Conservation (phyloP, 2,797 vertebrate species). For the Caiman crocodilus region DNA sequence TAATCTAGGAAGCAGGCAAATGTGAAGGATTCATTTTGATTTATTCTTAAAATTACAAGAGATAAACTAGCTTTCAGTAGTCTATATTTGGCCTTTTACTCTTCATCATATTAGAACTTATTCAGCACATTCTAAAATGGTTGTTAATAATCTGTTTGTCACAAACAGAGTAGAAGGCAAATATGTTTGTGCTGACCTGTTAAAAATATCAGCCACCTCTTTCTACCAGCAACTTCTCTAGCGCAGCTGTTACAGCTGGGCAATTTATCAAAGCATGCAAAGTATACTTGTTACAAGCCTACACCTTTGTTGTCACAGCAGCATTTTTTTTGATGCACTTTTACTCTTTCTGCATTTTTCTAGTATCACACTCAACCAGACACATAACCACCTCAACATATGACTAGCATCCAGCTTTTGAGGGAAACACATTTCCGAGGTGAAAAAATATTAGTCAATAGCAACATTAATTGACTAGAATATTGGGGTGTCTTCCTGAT, state of each 20-base stretch:
- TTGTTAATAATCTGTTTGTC: neutral
- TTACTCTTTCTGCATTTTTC: constrained; percentile 41
- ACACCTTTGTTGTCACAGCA: constrained; percentile 7
- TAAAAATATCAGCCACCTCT: neutral
- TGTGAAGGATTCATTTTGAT: neutral
- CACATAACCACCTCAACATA: constrained; percentile 21
- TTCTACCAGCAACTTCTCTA: neutral
- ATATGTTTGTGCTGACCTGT: neutral
- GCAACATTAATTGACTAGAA: neutral
- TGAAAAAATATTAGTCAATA: constrained; percentile 24
- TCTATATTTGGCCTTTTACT: neutral
- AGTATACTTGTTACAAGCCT: neutral
- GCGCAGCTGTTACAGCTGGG: neutral
- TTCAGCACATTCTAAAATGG: neutral
- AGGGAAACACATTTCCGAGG: constrained; percentile 26
- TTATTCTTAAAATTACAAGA: neutral
- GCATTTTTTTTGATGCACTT: neutral
- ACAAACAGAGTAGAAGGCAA: neutral
- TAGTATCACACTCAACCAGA: neutral
- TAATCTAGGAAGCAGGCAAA: neutral
- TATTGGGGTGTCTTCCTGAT: constrained; percentile 42
- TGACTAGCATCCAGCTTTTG: constrained; percentile 42
- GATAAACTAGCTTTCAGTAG: fast-evolving
- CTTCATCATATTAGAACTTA: neutral
- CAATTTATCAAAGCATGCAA: neutral